Evolutionary conservation across 2,113 vertebrate species (phyloP).

Genomic region (Triplophysa rosa): DNA sequence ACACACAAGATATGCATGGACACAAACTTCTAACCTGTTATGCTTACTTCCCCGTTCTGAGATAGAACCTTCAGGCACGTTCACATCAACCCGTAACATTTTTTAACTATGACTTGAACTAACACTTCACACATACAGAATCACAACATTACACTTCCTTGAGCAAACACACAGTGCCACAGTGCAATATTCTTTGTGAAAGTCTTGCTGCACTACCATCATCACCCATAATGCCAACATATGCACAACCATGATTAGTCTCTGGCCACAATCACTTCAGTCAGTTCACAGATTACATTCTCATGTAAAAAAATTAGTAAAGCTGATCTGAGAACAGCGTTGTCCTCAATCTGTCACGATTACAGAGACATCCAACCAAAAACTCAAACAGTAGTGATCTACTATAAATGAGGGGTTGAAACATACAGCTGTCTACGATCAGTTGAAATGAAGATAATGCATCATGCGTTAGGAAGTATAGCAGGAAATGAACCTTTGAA

Average conservation of each 20-base stretch:
- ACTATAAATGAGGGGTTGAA: neutral
- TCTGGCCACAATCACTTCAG: neutral
- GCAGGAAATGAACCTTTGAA: conserved; percentile 14
- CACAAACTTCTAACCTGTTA: neutral
- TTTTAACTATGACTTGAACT: neutral
- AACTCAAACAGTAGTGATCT: neutral
- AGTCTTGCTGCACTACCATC: neutral
- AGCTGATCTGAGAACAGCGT: neutral
- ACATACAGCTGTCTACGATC: neutral
- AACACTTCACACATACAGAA: neutral
- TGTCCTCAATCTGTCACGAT: neutral
- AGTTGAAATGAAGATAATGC: neutral
- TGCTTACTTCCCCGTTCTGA: neutral
- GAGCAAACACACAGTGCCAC: neutral
- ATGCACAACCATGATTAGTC: neutral
- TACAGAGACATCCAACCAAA: neutral
- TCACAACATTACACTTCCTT: neutral
- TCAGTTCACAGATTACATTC: too few species aligned
- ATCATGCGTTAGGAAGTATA: neutral
- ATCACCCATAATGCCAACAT: neutral
- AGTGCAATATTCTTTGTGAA: conserved; percentile 21
- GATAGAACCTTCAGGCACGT: neutral
- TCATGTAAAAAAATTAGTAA: too few species aligned
- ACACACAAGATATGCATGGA: neutral
- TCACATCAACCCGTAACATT: neutral